phyloP scores from a whole-genome alignment of 2,888 invertebrate genomes.

The Diaprepes abbreviatus region DNA sequence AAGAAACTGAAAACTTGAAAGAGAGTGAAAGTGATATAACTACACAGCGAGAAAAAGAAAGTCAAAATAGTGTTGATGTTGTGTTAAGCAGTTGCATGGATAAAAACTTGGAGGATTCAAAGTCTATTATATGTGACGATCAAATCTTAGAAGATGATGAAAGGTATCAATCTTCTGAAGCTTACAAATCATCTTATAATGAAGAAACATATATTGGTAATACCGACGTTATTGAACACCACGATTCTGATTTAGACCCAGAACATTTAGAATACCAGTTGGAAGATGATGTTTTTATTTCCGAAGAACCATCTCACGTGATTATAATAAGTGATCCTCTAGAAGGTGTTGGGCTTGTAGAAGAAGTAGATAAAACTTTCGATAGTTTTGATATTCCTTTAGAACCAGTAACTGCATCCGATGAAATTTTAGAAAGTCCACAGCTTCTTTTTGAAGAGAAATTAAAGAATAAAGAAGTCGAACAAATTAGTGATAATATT shows the following conservation, averaged over 20 bases:
- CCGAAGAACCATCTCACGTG: constrained; percentile 33
- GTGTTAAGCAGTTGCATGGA: too few species aligned
- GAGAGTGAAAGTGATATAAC: too few species aligned
- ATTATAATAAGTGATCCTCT: constrained; percentile 36
- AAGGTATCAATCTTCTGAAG: too few species aligned
- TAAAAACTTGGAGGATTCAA: too few species aligned
- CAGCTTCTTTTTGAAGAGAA: background rate
- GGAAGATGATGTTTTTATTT: constrained; percentile 43
- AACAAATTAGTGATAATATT: background rate
- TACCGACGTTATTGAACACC: too few species aligned
- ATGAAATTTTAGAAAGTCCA: constrained; percentile 6
- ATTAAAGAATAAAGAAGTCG: background rate
- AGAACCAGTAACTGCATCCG: constrained; percentile 37
- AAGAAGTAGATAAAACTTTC: constrained; percentile 11
- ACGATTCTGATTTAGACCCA: background rate
- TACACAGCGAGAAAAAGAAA: too few species aligned
- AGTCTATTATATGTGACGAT: too few species aligned
- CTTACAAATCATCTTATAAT: too few species aligned
- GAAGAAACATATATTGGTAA: too few species aligned
- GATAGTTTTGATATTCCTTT: constrained; percentile 30
- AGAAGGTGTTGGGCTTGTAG: constrained; percentile 29
- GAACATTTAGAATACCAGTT: constrained; percentile 27
- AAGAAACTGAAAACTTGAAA: too few species aligned
- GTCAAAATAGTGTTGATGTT: too few species aligned
- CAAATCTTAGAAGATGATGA: too few species aligned